phyloP scores from a whole-genome alignment of 2,888 invertebrate species.

The Periphyllus acericola region DNA sequence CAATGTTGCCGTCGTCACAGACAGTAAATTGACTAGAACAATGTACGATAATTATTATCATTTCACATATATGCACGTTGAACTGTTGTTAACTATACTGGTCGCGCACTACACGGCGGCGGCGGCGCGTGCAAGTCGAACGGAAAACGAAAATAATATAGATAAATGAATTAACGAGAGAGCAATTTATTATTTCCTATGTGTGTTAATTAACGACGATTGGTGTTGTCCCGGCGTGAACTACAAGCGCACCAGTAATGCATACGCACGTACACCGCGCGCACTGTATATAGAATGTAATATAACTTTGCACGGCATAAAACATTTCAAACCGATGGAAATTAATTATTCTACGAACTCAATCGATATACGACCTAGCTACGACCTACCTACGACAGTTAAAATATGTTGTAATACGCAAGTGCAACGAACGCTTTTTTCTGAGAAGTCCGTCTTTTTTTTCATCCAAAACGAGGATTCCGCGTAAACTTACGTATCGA shows the following conservation, averaged over 20 bases:
- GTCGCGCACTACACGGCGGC: neutral
- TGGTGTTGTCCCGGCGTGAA: neutral
- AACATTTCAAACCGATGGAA: too few relatives aligned
- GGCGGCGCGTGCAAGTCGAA: neutral
- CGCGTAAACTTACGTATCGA: too few relatives aligned
- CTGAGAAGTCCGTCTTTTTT: too few relatives aligned
- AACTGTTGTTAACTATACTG: neutral
- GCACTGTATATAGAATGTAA: neutral
- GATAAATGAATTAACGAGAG: slow-evolving; percentile 31
- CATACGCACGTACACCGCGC: neutral
- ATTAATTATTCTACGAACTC: too few relatives aligned
- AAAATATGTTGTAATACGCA: too few relatives aligned
- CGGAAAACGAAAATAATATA: slow-evolving; percentile 26
- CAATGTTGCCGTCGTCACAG: neutral
- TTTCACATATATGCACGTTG: neutral
- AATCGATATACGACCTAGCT: too few relatives aligned
- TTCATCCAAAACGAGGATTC: too few relatives aligned
- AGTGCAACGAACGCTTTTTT: too few relatives aligned
- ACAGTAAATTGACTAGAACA: slow-evolving; percentile 20
- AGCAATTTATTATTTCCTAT: slow-evolving; percentile 33
- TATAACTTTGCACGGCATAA: neutral
- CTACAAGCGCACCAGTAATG: neutral
- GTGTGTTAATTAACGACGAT: slow-evolving; percentile 15
- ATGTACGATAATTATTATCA: neutral
- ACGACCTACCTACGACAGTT: too few relatives aligned